Conservation (phyloP, 2,888 invertebrate species). For the Hirtodrosophila alboralis region DNA sequence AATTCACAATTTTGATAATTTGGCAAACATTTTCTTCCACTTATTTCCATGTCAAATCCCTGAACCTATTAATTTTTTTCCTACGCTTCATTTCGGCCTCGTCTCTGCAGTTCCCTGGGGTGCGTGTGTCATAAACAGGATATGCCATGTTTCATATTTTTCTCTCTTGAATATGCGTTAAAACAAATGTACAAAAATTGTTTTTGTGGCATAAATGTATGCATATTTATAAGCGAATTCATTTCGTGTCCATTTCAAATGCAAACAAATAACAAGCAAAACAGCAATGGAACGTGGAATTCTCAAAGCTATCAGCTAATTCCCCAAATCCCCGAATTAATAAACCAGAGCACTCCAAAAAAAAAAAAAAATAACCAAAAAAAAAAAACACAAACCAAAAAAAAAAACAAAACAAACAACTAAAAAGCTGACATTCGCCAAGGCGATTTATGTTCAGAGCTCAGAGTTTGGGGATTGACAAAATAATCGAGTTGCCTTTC, state of each 20-base stretch:
- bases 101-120: conserved; percentile 42
- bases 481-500: too few species aligned
- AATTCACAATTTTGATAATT: conserved; percentile 27
- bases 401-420: conserved; percentile 47
- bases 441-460: conserved; percentile 35
- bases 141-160: conserved; percentile 35
- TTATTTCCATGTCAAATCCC: conserved; percentile 51
- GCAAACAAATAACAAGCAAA: conserved; percentile 71
- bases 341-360: conserved; percentile 67
- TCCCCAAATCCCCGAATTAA: conserved; percentile 79
- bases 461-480: too few species aligned
- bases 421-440: conserved; percentile 40
- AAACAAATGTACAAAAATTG: conserved; percentile 25
- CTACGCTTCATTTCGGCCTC: conserved; percentile 47
- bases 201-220: conserved; percentile 65
- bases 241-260: conserved; percentile 75
- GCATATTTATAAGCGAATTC: conserved; percentile 75
- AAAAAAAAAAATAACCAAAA: conserved; percentile 9
- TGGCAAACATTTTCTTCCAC: conserved; percentile 17
- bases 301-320: conserved; percentile 69
- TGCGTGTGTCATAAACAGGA: conserved; percentile 52
- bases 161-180: conserved; percentile 34
- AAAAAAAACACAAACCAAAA: too few species aligned
- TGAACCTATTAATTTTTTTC: conserved; percentile 68
- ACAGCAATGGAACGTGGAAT: conserved; percentile 14